Evolutionary conservation across 2,888 invertebrate species (phyloP).

Genomic region (Tethea ocularis): DNA sequence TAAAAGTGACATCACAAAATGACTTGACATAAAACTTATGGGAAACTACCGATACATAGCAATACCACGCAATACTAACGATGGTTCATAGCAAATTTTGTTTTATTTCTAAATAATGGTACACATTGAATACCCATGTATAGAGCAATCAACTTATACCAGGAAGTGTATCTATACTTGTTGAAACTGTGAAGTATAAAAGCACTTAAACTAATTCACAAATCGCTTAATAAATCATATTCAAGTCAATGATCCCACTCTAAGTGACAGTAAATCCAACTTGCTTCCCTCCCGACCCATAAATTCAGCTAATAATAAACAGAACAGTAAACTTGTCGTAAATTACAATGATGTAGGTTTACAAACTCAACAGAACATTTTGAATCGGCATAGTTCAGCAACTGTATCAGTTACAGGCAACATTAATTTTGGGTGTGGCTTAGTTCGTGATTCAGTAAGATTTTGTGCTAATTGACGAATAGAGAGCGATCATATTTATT

Average conservation of each 20-base stretch:
- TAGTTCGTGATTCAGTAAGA: constrained; percentile 20
- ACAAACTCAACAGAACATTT: constrained; percentile 28
- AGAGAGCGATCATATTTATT: constrained; percentile 11
- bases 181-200: background rate
- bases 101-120: no score
- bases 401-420: constrained; percentile 39
- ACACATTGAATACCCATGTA: no score
- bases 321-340: constrained; percentile 35
- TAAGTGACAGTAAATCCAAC: constrained; percentile 9
- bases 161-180: no score
- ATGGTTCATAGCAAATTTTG: no score
- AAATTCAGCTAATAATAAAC: constrained; percentile 38
- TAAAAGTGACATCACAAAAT: no score
- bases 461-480: constrained; percentile 15
- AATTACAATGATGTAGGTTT: constrained; percentile 47
- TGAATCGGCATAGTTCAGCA: constrained; percentile 46
- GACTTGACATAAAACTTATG: no score
- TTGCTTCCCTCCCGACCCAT: constrained; percentile 22
- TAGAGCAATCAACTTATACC: no score
- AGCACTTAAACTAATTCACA: background rate
- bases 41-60: no score
- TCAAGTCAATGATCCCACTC: constrained; percentile 17
- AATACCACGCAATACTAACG: no score
- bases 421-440: constrained; percentile 32
- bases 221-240: constrained; percentile 14